Conservation (phyloP, 2,797 vertebrate species). For the Eulemur rubriventer region DNA sequence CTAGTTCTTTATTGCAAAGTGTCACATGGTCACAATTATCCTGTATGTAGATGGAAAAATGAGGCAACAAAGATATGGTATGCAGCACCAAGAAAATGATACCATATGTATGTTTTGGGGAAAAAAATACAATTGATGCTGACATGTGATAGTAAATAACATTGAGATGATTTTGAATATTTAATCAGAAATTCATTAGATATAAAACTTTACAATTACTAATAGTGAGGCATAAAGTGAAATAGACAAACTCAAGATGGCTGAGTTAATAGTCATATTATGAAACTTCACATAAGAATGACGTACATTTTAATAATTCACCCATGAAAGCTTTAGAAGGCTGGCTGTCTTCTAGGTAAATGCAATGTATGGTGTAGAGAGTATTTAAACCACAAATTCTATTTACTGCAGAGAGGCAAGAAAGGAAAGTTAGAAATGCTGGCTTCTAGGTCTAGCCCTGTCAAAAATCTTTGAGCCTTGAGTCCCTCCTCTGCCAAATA, state of each 20-base stretch:
- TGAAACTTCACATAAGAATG: not conserved
- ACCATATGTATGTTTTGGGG: not conserved
- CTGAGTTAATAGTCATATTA: not conserved
- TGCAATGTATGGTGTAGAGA: not conserved
- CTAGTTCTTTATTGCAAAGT: not conserved
- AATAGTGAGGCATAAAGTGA: not conserved
- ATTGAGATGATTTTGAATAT: not conserved
- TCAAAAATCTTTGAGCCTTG: not conserved
- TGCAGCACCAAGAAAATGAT: not conserved
- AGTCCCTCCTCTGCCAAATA: not conserved
- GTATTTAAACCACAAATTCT: not conserved
- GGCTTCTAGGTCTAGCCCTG: not conserved
- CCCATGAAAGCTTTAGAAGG: not conserved
- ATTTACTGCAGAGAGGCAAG: not conserved
- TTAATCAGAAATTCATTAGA: not conserved
- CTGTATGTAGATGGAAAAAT: slow-evolving; percentile 30
- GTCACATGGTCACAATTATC: slow-evolving; percentile 52
- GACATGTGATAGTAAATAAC: not conserved
- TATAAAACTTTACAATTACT: slow-evolving; percentile 2
- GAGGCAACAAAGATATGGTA: not conserved
- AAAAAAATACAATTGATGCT: not conserved
- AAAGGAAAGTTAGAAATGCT: not conserved
- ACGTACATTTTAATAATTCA: not conserved
- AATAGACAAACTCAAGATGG: not conserved
- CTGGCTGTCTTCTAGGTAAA: not conserved